These are phyloP conservation scores for Montifringilla adamsi DNA, from an alignment of 2,113 vertebrate genomes.

Conservation along the genomic window DNA sequence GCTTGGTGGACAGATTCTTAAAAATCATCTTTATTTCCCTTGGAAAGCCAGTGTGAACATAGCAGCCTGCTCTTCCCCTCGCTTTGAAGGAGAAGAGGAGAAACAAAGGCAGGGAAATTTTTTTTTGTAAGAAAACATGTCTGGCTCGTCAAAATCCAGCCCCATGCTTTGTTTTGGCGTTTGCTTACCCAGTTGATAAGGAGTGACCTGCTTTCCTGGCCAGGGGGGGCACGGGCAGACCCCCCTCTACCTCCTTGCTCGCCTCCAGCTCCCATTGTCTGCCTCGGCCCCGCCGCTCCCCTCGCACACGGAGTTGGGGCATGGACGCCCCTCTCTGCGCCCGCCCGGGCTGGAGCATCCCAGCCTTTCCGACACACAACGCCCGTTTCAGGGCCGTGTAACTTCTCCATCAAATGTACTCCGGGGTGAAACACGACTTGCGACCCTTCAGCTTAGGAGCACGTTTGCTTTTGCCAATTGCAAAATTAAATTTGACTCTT, in stretches of 20 bases:
- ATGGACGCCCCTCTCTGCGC: background rate
- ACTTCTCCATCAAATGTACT: background rate
- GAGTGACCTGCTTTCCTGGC: constrained; percentile 35
- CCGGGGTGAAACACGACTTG: background rate
- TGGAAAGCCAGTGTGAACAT: constrained; percentile 26
- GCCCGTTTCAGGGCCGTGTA: background rate
- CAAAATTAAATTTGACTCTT: constrained; percentile 31
- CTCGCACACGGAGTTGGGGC: background rate
- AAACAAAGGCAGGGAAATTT: constrained; percentile 66
- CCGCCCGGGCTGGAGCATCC: background rate
- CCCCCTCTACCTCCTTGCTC: constrained; percentile 27
- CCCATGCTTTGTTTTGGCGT: constrained; percentile 62
- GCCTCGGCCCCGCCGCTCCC: background rate
- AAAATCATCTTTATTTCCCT: constrained; percentile 58
- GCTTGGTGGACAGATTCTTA: constrained; percentile 58
- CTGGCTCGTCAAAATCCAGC: constrained; percentile 65
- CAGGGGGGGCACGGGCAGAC: background rate
- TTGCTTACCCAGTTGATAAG: constrained; percentile 35
- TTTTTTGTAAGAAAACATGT: constrained; percentile 51
- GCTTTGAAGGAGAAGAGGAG: constrained; percentile 17
- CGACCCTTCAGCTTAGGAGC: background rate
- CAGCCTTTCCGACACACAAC: background rate
- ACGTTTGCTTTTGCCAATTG: constrained; percentile 31
- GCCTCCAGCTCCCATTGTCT: constrained; percentile 14
- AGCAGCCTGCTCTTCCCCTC: constrained; percentile 25